Percentiles rank a stretch among this genome's conserved stretches.
phyloP scores from a whole-genome alignment of 1,140 invertebrate species.

The Odontomachus brunneus region DNA sequence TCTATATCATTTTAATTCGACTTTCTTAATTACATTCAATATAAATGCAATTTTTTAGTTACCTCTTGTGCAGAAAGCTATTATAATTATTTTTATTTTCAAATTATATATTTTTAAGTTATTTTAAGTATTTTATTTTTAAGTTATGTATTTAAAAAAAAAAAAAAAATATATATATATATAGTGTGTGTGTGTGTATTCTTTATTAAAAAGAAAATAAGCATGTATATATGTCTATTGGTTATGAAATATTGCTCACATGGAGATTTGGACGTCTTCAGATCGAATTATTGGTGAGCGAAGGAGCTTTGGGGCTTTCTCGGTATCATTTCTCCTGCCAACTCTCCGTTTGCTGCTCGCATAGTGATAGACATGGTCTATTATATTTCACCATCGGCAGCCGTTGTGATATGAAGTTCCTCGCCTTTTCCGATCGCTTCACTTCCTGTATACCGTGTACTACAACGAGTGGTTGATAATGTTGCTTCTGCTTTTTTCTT shows the following conservation, averaged over 20 bases:
- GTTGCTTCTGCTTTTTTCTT: neutral
- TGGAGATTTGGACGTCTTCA: conserved; percentile 30
- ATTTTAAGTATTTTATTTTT: too few species aligned
- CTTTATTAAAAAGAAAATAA: neutral
- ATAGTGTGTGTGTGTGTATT: too few species aligned
- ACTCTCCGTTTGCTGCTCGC: conserved; percentile 24
- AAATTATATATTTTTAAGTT: too few species aligned
- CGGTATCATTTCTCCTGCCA: conserved; percentile 38
- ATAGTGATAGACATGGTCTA: conserved; percentile 3
- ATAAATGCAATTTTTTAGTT: too few species aligned
- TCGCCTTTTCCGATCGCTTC: conserved; percentile 21
- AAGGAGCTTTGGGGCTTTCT: conserved; percentile 48
- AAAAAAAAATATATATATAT: neutral
- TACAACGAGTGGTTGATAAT: neutral
- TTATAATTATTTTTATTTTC: too few species aligned
- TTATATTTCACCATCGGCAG: conserved; percentile 6
- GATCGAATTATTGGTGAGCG: conserved; percentile 16
- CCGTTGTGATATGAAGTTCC: conserved; percentile 61
- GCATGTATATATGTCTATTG: neutral
- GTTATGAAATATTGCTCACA: neutral
- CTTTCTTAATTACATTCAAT: too few species aligned
- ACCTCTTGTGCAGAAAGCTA: too few species aligned
- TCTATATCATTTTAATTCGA: too few species aligned
- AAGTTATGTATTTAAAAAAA: too few species aligned
- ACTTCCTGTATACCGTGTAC: conserved; percentile 44